Conservation (phyloP, 2,797 vertebrate species). For the Gymnoscopelus braueri region DNA sequence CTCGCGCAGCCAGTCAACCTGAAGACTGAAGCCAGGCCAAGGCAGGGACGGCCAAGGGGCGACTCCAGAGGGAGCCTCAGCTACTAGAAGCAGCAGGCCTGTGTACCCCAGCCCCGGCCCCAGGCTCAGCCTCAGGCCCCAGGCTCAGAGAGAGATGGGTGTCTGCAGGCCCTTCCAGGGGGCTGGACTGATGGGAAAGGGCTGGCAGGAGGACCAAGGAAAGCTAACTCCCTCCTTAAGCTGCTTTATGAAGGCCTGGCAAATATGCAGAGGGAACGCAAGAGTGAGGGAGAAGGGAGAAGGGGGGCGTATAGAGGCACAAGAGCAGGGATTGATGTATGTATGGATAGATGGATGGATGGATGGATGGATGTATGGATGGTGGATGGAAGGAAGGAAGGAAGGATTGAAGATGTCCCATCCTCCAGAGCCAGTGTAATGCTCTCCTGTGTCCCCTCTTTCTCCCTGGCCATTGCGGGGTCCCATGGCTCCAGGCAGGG, state of each 20-base stretch:
- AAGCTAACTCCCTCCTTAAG: conserved; percentile 66
- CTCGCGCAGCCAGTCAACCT: conserved; percentile 19
- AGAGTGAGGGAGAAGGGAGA: conserved; percentile 30
- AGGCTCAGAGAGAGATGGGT: conserved; percentile 42
- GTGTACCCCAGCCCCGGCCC: conserved; percentile 42
- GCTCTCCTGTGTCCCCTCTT: background rate
- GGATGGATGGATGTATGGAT: conserved; percentile 5
- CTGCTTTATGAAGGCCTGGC: conserved; percentile 75
- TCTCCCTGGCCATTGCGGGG: conserved; percentile 28
- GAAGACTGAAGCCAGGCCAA: conserved; percentile 45
- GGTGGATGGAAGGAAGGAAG: conserved; percentile 22
- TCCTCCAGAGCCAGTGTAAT: conserved; percentile 30
- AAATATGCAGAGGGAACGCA: conserved; percentile 51
- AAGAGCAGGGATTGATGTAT: conserved; percentile 29
- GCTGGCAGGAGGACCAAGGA: conserved; percentile 67
- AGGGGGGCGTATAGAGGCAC: background rate
- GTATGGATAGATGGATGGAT: conserved; percentile 20
- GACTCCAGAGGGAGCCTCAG: conserved; percentile 52
- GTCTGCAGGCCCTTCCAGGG: conserved; percentile 68
- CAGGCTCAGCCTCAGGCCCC: conserved; percentile 39
- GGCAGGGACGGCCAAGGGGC: conserved; percentile 24
- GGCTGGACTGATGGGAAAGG: conserved; percentile 81
- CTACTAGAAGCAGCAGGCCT: conserved; percentile 8
- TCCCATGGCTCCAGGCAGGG: conserved; percentile 48
- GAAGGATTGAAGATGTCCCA: conserved; percentile 25